These are phyloP conservation scores for Drosophila yooni DNA, from an alignment of 2,888 invertebrate genomes.

Conservation along the genomic window DNA sequence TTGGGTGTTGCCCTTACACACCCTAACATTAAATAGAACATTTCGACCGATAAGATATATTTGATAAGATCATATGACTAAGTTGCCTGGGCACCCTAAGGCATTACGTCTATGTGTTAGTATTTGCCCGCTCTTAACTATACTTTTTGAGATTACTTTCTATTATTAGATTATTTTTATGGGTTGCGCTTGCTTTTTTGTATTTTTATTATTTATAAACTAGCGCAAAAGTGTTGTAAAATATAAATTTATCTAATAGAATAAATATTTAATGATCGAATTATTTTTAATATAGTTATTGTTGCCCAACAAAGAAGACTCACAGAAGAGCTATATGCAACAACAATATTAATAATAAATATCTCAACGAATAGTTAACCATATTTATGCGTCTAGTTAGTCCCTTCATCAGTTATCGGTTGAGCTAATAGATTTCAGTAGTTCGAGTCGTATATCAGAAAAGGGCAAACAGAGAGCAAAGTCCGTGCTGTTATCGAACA, in stretches of 20 bases:
- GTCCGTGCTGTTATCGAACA: conserved; percentile 1
- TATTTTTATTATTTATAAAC: neutral
- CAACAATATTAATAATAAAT: neutral
- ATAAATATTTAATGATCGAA: neutral
- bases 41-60: conserved; percentile 38
- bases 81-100: conserved; percentile 7
- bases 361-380: neutral
- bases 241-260: neutral
- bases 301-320: neutral
- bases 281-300: neutral
- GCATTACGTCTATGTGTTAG: neutral
- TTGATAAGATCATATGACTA: conserved; percentile 42
- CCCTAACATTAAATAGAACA: neutral
- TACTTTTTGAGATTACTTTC: conserved; percentile 10
- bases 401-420: conserved; percentile 26
- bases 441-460: conserved; percentile 21
- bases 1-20: neutral
- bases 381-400: conserved; percentile 17
- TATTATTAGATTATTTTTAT: conserved; percentile 6
- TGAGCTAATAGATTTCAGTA: conserved; percentile 21
- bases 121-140: neutral
- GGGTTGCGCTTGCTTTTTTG: neutral
- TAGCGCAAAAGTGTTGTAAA: neutral
- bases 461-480: conserved; percentile 3
- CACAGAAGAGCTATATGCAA: neutral